Percentiles rank a stretch among this genome's conserved stretches.
Evolutionary conservation across 2,888 invertebrate species (phyloP).

Genomic region (Drosophila seclusa): DNA sequence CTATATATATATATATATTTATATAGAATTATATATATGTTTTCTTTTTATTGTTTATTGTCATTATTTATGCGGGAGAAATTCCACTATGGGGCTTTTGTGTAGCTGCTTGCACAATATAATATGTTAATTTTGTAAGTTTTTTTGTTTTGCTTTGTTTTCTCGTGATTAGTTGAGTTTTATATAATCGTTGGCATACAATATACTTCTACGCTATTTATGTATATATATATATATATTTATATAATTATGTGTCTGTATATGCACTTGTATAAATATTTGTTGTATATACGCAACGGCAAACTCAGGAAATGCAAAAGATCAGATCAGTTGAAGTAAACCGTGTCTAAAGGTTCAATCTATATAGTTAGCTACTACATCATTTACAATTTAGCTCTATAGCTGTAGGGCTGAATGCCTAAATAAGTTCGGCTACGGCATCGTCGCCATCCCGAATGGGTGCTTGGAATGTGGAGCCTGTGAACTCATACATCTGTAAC

Average conservation of each 20-base stretch:
- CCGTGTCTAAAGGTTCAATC: constrained; percentile 31
- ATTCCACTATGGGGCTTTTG: constrained; percentile 74
- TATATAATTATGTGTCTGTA: constrained; percentile 37
- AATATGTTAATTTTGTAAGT: constrained; percentile 21
- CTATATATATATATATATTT: constrained; percentile 39
- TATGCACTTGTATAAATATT: constrained; percentile 40
- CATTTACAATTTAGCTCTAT: constrained; percentile 62
- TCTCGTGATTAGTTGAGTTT: constrained; percentile 26
- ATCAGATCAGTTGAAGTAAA: constrained; percentile 57
- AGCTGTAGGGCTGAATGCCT: constrained; percentile 49
- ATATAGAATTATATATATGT: constrained; percentile 41
- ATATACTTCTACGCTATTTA: constrained; percentile 57
- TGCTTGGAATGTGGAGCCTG: constrained; percentile 91
- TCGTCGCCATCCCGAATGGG: constrained; percentile 86
- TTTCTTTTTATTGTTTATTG: constrained; percentile 75
- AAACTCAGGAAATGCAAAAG: constrained; percentile 61
- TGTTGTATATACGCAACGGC: constrained; percentile 38
- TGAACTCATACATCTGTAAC: constrained; percentile 84
- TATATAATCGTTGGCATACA: constrained; percentile 66
- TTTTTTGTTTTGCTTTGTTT: constrained; percentile 35
- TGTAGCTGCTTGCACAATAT: constrained; percentile 47
- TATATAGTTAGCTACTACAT: constrained; percentile 59
- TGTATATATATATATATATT: constrained; percentile 36
- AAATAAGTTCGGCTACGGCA: constrained; percentile 84
- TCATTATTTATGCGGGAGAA: constrained; percentile 80